Conservation (phyloP, 2,113 vertebrate species). For the Apteryx mantelli region DNA sequence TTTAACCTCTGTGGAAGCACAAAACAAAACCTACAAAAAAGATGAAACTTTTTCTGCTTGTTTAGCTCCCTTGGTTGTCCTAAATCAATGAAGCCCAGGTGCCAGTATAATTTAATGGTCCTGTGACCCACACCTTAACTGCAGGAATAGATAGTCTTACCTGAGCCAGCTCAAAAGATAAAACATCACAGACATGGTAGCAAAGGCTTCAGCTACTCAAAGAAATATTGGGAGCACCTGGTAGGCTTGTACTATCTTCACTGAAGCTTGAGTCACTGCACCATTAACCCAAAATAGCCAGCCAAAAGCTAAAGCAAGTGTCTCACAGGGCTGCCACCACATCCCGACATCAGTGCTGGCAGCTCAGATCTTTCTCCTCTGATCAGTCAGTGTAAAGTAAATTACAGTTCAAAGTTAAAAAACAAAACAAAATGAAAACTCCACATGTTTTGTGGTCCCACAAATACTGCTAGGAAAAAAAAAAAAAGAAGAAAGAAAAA, state of each 20-base stretch:
- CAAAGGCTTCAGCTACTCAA: background rate
- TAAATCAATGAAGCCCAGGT: background rate
- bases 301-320: background rate
- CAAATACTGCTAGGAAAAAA: background rate
- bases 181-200: background rate
- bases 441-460: too few relatives aligned
- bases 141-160: background rate
- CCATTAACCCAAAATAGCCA: background rate
- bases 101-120: background rate
- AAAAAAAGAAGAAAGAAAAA: too few relatives aligned
- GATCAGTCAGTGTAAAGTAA: background rate
- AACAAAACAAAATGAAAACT: background rate
- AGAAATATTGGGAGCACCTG: background rate
- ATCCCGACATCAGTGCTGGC: background rate
- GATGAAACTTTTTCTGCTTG: background rate
- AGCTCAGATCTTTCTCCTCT: background rate
- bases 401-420: background rate
- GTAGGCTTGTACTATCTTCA: background rate
- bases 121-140: fast-evolving
- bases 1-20: background rate
- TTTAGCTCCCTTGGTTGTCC: background rate
- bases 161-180: background rate
- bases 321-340: background rate
- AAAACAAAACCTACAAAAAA: background rate
- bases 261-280: background rate